Percentiles rank a stretch among this genome's conserved stretches.
Evolutionary conservation across 2,797 vertebrate genomes (phyloP).

Genomic region (Podarcis lilfordi): DNA sequence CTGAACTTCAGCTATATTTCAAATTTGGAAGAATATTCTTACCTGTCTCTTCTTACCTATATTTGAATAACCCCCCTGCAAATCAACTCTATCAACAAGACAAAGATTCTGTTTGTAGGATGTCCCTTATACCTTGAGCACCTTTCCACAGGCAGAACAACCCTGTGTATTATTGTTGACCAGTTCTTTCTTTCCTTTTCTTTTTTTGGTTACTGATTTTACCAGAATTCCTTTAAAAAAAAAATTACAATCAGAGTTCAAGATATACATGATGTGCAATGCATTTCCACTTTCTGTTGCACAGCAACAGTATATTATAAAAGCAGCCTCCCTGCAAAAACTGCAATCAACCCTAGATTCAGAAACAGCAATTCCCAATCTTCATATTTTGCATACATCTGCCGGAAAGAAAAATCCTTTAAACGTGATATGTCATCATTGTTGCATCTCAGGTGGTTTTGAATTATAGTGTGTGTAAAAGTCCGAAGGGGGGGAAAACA

Average conservation of each 20-base stretch:
- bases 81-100: constrained; percentile 34
- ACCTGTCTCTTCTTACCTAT: constrained; percentile 27
- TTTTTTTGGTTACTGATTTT: constrained; percentile 37
- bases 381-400: constrained; percentile 34
- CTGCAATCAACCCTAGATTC: constrained; percentile 49
- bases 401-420: constrained; percentile 4
- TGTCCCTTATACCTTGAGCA: constrained; percentile 51
- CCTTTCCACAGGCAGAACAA: constrained; percentile 47
- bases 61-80: constrained; percentile 50
- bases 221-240: constrained; percentile 50
- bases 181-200: constrained; percentile 4
- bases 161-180: constrained; percentile 19
- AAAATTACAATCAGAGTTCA: constrained; percentile 60
- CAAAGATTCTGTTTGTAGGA: constrained; percentile 49
- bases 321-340: constrained; percentile 70
- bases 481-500: constrained; percentile 5
- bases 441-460: constrained; percentile 42
- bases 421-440: constrained; percentile 18
- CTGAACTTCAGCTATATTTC: constrained; percentile 41
- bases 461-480: constrained; percentile 17
- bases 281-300: constrained; percentile 69
- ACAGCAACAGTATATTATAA: constrained; percentile 76
- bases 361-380: constrained; percentile 42
- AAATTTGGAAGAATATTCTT: constrained; percentile 29
- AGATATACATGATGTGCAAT: constrained; percentile 68